Base-by-base conservation (phyloP, 2,888 invertebrate species). In the Tachina lurida region DNA sequence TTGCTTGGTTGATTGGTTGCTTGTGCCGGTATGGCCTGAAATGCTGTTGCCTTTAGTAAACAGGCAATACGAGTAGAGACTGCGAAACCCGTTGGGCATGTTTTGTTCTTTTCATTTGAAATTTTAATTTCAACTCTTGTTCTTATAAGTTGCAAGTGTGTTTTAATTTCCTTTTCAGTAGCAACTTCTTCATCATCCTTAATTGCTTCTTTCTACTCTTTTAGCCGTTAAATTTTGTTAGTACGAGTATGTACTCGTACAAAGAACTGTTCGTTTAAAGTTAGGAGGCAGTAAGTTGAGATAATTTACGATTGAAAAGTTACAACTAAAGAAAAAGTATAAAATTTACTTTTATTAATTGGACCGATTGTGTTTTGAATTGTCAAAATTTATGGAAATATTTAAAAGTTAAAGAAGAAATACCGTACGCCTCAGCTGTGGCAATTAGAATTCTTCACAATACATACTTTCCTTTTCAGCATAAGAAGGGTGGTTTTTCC, bases 111-210 rank as follows among this genome's bases (percentile, higher is more conserved):
- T 54, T 70, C 63, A 56, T 60, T 63, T 71, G 19, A 75, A 74
- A 68, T 75, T 52, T 80, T 71, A 80, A 80, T 80, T 80, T 65
- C 41, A 68, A 15, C 60, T 65, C 49, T 77, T 77, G 70, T 71
- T 58, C 58, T 52, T 62, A 39, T 31, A 63, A 60, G 43, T 19
- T 67, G 43, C 52, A 60, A 41, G 68, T 71, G 41, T 67, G 65
- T 78, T 73, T 84, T 60, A 68, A 73, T 78, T 83, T 84, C 65
- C 67, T 81, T 74, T 81, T 54, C 74, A 80, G 80, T 74, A 75
- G 81, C 74, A 54, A 60, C 78, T 54, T 47, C 19, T 65, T 22
- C 3, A n/a, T 80, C 63, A 80, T 80, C 49, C 58, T 73, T 19
- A 67, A 49, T 65, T 31, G 56, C 10, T 63, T 58, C 22, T 70